Conservation (phyloP, 2,797 vertebrate species). For the Atherinosoma microstoma region DNA sequence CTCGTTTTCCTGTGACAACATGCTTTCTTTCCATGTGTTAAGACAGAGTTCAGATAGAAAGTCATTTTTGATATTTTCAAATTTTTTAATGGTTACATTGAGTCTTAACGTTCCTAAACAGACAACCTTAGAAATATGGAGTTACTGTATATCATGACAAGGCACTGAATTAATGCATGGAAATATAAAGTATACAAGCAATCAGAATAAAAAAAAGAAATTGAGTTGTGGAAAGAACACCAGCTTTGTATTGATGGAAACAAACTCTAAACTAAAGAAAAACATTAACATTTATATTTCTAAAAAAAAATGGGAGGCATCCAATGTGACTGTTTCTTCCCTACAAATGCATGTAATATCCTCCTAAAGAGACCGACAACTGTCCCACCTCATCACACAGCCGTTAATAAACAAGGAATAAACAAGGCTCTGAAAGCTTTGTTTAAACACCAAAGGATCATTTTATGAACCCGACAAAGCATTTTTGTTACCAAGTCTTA, state of each 20-base stretch:
- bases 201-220: rapidly evolving
- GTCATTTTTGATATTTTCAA: not conserved
- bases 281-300: not conserved
- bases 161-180: no score
- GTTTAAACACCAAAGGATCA: not conserved
- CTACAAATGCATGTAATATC: not conserved
- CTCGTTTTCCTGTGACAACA: not conserved
- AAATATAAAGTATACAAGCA: no score
- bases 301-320: no score
- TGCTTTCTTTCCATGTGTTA: constrained; percentile 2
- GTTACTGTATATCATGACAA: no score
- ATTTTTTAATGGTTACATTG: not conserved
- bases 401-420: not conserved
- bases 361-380: not conserved
- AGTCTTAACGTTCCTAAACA: no score
- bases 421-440: not conserved
- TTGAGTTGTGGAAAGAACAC: no score
- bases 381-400: no score
- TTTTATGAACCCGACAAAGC: not conserved
- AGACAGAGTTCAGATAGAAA: not conserved
- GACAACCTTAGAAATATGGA: no score
- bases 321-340: not conserved
- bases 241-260: no score
- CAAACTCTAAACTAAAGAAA: no score
- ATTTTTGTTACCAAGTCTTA: not conserved